phyloP scores from a whole-genome alignment of 2,797 vertebrate genomes.

The Cirrhinus molitorella region DNA sequence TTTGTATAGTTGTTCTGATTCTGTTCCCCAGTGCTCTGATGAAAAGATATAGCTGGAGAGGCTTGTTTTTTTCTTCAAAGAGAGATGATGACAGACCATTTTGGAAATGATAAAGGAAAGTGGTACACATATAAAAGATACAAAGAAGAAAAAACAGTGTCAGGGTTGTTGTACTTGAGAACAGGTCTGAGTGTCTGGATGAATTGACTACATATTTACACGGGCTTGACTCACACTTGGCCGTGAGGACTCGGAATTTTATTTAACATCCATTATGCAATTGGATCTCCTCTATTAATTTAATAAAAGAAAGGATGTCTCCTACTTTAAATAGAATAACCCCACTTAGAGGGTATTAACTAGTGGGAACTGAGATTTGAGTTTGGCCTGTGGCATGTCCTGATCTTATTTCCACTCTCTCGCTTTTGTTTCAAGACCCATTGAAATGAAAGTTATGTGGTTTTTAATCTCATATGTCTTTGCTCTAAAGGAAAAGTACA shows the following conservation, averaged over 20 bases:
- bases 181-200: not conserved
- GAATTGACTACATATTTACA: not conserved
- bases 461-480: not conserved
- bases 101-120: not conserved
- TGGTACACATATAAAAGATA: not conserved
- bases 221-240: not conserved
- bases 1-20: slow-evolving; percentile 9
- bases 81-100: slow-evolving; percentile 20
- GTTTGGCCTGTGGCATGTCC: not conserved
- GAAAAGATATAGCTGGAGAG: not conserved
- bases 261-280: slow-evolving; percentile 12
- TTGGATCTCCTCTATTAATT: not conserved
- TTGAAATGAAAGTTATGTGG: not conserved
- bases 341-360: not conserved
- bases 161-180: not conserved
- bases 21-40: not conserved
- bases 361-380: not conserved
- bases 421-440: not conserved
- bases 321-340: slow-evolving; percentile 8
- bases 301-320: not conserved
- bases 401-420: not conserved
- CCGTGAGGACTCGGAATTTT: not conserved
- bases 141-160: not conserved
- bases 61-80: not conserved
- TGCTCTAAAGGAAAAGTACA: not conserved